Evolutionary conservation across 2,888 invertebrate species (phyloP), one percentile per base, ranked within the genome.

Genomic region (Drosophila birchii): DNA sequence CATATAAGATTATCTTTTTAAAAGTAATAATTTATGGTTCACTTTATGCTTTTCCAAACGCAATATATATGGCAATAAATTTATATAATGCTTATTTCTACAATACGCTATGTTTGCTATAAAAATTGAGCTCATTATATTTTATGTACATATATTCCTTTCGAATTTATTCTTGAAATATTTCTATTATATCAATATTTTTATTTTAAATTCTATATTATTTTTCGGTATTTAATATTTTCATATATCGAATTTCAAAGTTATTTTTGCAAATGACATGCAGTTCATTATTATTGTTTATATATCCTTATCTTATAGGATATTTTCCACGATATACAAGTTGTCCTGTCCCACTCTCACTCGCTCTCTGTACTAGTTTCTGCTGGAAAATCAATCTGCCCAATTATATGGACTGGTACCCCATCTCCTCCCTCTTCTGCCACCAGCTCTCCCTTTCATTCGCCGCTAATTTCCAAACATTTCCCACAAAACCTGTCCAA

Each of bases 401-500:
- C 51, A 51, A 51, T 51, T 51, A 34, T 47, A 47, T n/a, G 16
- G n/a, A 8, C 23, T 16, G 16, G 16, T 26, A 26, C 9, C 12
- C 41, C 43, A 2, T 18, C n/a, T 14, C 8, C 9, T n/a, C 4
- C 12, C 11, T 6, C 12, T 1, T 3, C 26, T 11, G 16, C n/a
- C n/a, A 20, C 9, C 20, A 8, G 9, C 5, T 14, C 5, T 16
- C 5, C 34, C 34, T 51, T 34, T 9, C 51, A 34, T 51, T 51
- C 20, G 51, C 36, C 23, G 54, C 54, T 55, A 39, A 39, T 55
- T 55, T 55, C 26, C 26, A 39, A 39, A 55, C 18, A 55, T 55
- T 55, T 55, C 26, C 55, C 55, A 14, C 55, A 39, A 45, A 26
- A 26, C 39, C 38, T 41, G 55, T n/a, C 55, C 39, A 39, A 39